A percentile compares a stretch with the other conserved stretches of the same genome.
These are phyloP conservation scores for rabbit (Oryctolagus cuniculus) DNA, from an alignment of 2,113 vertebrate genomes.

Conservation along the genomic window DNA sequence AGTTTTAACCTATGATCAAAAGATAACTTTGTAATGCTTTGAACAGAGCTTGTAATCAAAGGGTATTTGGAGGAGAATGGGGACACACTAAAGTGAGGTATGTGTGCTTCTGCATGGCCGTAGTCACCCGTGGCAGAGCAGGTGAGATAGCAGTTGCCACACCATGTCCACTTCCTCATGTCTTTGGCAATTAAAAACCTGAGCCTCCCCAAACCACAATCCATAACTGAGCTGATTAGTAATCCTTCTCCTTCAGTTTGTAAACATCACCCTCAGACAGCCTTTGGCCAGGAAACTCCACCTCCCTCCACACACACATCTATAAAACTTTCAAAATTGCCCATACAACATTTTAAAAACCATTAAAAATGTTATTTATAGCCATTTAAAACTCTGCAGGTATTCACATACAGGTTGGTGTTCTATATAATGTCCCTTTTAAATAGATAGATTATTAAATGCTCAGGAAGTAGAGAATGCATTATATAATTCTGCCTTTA, in stretches of 20 bases:
- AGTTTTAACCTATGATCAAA: background rate
- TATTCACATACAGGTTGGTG: background rate
- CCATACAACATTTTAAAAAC: constrained; percentile 17
- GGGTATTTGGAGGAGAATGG: background rate
- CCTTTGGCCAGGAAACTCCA: constrained; percentile 40
- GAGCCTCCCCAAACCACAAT: background rate
- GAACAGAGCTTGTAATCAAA: background rate
- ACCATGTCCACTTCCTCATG: background rate
- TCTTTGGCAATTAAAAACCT: background rate
- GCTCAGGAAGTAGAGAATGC: background rate
- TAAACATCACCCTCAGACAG: background rate
- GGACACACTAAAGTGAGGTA: background rate
- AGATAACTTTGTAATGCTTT: background rate
- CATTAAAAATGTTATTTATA: background rate
- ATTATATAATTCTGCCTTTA: background rate
- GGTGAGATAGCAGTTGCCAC: background rate
- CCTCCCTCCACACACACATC: background rate
- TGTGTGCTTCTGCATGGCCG: background rate
- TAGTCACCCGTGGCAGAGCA: rapidly evolving
- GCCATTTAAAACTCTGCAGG: background rate
- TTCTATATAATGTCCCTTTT: background rate
- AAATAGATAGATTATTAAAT: background rate
- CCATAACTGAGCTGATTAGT: too few species aligned
- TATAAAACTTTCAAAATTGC: constrained; percentile 1
- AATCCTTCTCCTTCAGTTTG: background rate